These are phyloP conservation scores for Drosophila neocordata DNA, from an alignment of 1,140 invertebrate species.

Conservation along the genomic window DNA sequence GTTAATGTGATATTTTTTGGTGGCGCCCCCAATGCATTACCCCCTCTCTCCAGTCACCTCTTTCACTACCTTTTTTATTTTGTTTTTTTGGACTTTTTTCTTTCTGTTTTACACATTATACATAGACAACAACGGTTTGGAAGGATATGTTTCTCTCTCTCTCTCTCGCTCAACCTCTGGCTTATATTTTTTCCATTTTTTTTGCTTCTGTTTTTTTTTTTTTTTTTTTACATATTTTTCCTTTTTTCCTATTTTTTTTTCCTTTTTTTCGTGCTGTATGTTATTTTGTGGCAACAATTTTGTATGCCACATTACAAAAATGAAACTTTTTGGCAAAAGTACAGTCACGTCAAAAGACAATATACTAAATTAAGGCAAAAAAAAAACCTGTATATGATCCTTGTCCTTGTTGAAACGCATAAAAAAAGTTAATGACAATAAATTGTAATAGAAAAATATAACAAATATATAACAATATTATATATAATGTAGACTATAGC, in stretches of 20 bases:
- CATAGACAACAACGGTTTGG: slow-evolving; percentile 5
- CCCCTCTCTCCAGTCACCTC: background rate
- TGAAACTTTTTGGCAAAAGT: slow-evolving; percentile 13
- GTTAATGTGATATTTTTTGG: slow-evolving; percentile 62
- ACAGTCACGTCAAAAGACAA: slow-evolving; percentile 4
- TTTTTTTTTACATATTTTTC: background rate
- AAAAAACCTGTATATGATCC: background rate
- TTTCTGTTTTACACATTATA: slow-evolving; percentile 2
- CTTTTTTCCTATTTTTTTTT: background rate
- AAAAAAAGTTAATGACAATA: background rate
- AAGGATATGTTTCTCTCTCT: background rate
- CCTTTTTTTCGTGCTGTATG: background rate
- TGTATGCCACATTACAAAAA: slow-evolving; percentile 3
- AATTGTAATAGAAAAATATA: background rate
- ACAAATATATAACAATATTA: too few relatives aligned
- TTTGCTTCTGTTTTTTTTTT: background rate
- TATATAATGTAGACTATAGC: too few relatives aligned
- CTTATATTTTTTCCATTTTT: background rate
- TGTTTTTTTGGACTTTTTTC: background rate
- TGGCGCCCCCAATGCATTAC: slow-evolving; percentile 38
- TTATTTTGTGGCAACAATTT: slow-evolving; percentile 9
- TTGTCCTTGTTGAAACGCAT: background rate
- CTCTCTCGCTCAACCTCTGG: background rate
- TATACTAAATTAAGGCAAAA: background rate
- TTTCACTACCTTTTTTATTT: background rate